These are phyloP conservation scores for Riptortus pedestris DNA, from an alignment of 1,140 invertebrate species.

Conservation along the genomic window DNA sequence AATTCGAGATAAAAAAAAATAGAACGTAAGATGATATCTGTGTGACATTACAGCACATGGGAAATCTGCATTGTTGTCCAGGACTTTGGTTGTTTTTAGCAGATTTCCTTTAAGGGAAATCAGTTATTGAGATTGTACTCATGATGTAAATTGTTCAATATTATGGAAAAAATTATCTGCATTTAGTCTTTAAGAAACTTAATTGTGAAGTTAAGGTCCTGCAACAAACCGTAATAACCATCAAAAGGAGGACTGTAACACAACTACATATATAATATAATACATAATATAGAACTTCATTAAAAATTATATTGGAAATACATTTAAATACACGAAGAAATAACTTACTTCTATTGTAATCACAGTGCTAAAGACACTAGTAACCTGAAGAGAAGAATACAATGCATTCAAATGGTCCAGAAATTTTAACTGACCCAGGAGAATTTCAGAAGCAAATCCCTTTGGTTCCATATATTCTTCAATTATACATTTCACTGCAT, in stretches of 20 bases:
- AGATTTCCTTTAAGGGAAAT: too few species aligned
- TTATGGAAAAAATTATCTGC: background rate
- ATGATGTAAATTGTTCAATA: too few species aligned
- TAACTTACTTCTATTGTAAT: background rate
- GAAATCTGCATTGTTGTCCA: too few species aligned
- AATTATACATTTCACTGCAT: background rate
- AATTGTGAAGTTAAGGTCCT: background rate
- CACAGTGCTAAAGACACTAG: constrained; percentile 2
- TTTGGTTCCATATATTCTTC: constrained; percentile 9
- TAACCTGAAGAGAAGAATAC: background rate
- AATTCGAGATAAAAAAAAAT: too few species aligned
- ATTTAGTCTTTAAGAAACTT: background rate
- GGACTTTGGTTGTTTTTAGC: too few species aligned
- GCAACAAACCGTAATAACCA: too few species aligned
- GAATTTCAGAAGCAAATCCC: constrained; percentile 5
- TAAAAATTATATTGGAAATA: background rate
- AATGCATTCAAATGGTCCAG: constrained; percentile 2
- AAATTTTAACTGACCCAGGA: background rate
- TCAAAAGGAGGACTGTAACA: too few species aligned
- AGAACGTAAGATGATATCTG: too few species aligned
- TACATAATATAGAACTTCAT: background rate
- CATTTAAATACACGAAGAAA: background rate
- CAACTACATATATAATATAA: too few species aligned
- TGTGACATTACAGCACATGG: too few species aligned
- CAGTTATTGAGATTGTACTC: too few species aligned